Conservation (phyloP, 2,797 vertebrate genomes). For the Crocodylus rhombifer region DNA sequence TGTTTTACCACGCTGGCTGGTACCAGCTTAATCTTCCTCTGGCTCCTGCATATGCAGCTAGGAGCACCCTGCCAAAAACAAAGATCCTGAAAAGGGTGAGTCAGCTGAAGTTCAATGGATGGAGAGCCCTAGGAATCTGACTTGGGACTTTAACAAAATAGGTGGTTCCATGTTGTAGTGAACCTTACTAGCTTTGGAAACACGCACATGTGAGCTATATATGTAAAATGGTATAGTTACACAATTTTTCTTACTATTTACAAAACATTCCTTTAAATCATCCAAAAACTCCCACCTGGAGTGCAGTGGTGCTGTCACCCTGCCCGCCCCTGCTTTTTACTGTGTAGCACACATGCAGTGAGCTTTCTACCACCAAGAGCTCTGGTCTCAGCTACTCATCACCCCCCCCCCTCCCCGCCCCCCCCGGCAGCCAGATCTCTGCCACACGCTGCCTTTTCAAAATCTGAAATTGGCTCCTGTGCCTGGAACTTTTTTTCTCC, state of each 20-base stretch:
- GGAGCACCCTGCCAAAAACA: constrained; percentile 60
- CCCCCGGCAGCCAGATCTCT: too few relatives aligned
- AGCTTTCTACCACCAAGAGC: too few relatives aligned
- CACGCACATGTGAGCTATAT: not conserved
- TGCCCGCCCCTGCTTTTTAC: too few relatives aligned
- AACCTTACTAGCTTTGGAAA: constrained; percentile 43
- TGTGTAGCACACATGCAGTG: too few relatives aligned
- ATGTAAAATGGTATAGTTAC: constrained; percentile 52
- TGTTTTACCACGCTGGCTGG: constrained; percentile 12
- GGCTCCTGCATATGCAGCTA: constrained; percentile 33
- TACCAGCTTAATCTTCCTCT: constrained; percentile 40
- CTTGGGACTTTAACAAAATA: constrained; percentile 69
- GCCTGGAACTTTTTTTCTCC: not conserved
- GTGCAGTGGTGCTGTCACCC: not conserved
- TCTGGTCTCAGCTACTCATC: too few relatives aligned
- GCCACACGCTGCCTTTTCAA: too few relatives aligned
- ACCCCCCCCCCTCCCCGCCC: too few relatives aligned
- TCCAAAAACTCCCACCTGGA: constrained; percentile 17
- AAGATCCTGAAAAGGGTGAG: constrained; percentile 71
- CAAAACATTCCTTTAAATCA: constrained; percentile 52
- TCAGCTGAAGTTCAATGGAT: constrained; percentile 58
- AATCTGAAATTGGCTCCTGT: too few relatives aligned
- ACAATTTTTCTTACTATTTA: constrained; percentile 47
- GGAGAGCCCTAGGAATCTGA: constrained; percentile 37
- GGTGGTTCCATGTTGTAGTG: constrained; percentile 43